Percentiles rank a stretch among this genome's conserved stretches.
Conservation (phyloP, 2,888 invertebrate genomes). For the Trichopoda pennipes region DNA sequence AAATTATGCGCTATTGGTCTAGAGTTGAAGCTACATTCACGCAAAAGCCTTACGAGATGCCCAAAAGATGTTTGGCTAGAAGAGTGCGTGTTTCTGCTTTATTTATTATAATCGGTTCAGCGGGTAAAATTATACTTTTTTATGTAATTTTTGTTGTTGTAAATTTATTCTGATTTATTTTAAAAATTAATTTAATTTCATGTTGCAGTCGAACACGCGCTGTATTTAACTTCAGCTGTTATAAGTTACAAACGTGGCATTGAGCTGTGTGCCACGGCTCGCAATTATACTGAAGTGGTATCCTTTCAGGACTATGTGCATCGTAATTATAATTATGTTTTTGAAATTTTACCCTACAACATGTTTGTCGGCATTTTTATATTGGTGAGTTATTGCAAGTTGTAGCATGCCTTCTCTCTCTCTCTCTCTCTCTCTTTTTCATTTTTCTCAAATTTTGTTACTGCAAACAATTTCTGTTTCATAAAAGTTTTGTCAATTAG, state of each 20-base stretch:
- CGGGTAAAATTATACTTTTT: slow-evolving; percentile 66
- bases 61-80: slow-evolving; percentile 71
- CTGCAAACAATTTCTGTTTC: too few species aligned
- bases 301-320: slow-evolving; percentile 72
- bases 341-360: slow-evolving; percentile 72
- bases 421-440: too few species aligned
- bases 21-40: slow-evolving; percentile 76
- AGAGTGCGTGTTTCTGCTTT: slow-evolving; percentile 74
- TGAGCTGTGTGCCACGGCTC: slow-evolving; percentile 68
- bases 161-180: too few species aligned
- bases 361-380: slow-evolving; percentile 67
- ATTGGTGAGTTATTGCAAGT: slow-evolving; percentile 74
- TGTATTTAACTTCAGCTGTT: slow-evolving; percentile 74
- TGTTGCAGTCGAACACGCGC: slow-evolving; percentile 75
- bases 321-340: slow-evolving; percentile 75
- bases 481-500: too few species aligned
- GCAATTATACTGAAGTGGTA: slow-evolving; percentile 68
- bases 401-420: too few species aligned
- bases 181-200: neutral
- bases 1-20: slow-evolving; percentile 77
- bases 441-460: too few species aligned
- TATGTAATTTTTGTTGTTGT: neutral
- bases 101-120: slow-evolving; percentile 73
- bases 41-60: slow-evolving; percentile 74
- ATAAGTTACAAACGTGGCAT: slow-evolving; percentile 69